Percentiles rank a stretch among this genome's conserved stretches.
Conservation (phyloP, 2,113 vertebrate genomes). For the Glaucomys volans region DNA sequence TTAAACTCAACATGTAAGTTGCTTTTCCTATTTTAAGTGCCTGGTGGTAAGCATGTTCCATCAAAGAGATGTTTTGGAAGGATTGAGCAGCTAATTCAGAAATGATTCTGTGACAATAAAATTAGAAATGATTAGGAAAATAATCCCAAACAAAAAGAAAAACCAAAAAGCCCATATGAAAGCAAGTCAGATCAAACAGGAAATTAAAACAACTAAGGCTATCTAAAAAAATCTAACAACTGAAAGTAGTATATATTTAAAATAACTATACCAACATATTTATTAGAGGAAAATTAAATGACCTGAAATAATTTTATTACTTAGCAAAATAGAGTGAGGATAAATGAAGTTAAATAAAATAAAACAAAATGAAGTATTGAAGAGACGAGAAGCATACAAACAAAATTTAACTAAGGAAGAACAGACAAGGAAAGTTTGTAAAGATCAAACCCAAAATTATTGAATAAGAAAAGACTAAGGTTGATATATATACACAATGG, state of each 20-base stretch:
- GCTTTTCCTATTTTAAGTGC: background rate
- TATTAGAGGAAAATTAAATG: slow-evolving; percentile 41
- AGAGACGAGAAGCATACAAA: background rate
- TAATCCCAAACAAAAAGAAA: background rate
- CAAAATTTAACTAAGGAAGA: slow-evolving; percentile 25
- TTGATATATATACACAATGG: background rate
- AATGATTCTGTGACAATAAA: background rate
- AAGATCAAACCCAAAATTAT: slow-evolving; percentile 10
- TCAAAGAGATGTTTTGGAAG: background rate
- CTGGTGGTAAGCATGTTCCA: background rate
- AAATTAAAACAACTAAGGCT: background rate
- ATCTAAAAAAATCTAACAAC: slow-evolving; percentile 16
- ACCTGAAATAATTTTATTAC: background rate
- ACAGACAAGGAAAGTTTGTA: background rate
- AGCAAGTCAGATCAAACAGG: background rate
- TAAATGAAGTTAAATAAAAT: background rate
- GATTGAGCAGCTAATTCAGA: background rate
- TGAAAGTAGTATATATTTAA: background rate
- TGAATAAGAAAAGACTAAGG: background rate
- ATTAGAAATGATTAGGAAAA: background rate
- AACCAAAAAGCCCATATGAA: background rate
- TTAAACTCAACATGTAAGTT: background rate
- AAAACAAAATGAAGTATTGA: background rate
- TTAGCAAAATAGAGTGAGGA: background rate
- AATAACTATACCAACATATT: background rate